Evolutionary conservation across 1,140 invertebrate species (phyloP).

Genomic region (Drosophila arizonae): DNA sequence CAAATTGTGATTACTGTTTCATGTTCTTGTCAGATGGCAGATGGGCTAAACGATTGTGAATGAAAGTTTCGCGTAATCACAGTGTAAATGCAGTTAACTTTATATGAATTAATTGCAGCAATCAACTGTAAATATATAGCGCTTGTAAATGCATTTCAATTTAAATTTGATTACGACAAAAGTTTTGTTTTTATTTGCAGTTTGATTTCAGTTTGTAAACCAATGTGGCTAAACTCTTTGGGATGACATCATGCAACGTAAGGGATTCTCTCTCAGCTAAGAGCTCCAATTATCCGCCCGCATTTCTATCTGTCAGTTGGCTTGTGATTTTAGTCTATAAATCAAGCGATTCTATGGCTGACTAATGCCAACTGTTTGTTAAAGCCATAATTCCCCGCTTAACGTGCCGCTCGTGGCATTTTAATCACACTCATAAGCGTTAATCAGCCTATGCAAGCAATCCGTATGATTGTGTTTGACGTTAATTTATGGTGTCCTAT

Average conservation of each 20-base stretch:
- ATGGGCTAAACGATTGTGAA: constrained; percentile 2
- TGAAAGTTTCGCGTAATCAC: constrained; percentile 6
- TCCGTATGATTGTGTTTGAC: constrained; percentile 26
- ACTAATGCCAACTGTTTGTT: constrained; percentile 16
- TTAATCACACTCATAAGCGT: constrained; percentile 38
- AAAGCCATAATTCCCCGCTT: constrained; percentile 14
- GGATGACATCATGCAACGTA: background rate
- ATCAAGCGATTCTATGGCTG: constrained; percentile 34
- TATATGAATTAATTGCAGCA: constrained; percentile 49
- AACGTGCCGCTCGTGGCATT: constrained; percentile 52
- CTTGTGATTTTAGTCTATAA: constrained; percentile 32
- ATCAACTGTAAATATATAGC: constrained; percentile 35
- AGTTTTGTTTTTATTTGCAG: too few species aligned
- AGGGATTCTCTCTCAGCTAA: background rate
- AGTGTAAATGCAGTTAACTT: too few species aligned
- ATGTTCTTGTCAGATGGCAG: constrained; percentile 32
- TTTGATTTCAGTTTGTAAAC: background rate
- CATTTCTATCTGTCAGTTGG: constrained; percentile 1
- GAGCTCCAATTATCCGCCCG: background rate
- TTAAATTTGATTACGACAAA: too few species aligned
- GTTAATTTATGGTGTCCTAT: constrained; percentile 23
- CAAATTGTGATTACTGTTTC: constrained; percentile 68
- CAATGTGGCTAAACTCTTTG: background rate
- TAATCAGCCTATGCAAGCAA: constrained; percentile 38
- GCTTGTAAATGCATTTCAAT: constrained; percentile 34